Evolutionary conservation across 2,113 vertebrate genomes (phyloP), one percentile per base, ranked within the genome.

Genomic region (Lasiurus borealis): DNA sequence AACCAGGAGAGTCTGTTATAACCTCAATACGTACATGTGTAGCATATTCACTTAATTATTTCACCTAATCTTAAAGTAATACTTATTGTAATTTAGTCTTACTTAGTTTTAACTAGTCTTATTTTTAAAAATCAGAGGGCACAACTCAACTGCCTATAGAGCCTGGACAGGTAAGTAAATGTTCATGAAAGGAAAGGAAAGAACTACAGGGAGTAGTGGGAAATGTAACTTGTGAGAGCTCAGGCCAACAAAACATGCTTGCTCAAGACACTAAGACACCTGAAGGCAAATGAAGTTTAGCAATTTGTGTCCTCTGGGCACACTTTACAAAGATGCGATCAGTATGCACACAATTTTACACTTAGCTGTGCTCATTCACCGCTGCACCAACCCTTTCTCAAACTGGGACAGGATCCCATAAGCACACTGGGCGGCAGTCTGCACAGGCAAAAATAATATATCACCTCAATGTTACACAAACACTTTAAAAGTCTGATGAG

Each of bases 401-500:
- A 2, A 40, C 54, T 34, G 21, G n/a, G 19, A 5, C 46, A 27
- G 50, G 59, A 72, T 19, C 73, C 77, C 48, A 4, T 10, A 62
- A 25, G 59, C 59, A 62, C 59, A 25, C 23, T 11, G 59, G 57
- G 23, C 54, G 18, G 57, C 57, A 21, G 23, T 25, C 59, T 27
- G 59, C 0, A 25, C 29, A 90, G 72, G 71, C 15, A 14, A 82
- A 73, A 68, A 81, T 52, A 75, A 88, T 64, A 72, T 16, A 75
- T 19, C 54, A 88, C 36, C 52, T 59, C 25, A 82, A 19, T 18
- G 46, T 23, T 57, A 83, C 3, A 12, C 77, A 94, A 88, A 87
- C 80, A 59, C 40, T 85, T 95, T 73, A 27, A 80, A 91, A 91
- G 44, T 73, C 87, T 90, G 14, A 59, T 68, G 34, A 87, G 96